Evolutionary conservation across 1,140 invertebrate genomes (phyloP), one percentile per base, ranked within the genome.

Genomic region (Conopomorpha cramerella): DNA sequence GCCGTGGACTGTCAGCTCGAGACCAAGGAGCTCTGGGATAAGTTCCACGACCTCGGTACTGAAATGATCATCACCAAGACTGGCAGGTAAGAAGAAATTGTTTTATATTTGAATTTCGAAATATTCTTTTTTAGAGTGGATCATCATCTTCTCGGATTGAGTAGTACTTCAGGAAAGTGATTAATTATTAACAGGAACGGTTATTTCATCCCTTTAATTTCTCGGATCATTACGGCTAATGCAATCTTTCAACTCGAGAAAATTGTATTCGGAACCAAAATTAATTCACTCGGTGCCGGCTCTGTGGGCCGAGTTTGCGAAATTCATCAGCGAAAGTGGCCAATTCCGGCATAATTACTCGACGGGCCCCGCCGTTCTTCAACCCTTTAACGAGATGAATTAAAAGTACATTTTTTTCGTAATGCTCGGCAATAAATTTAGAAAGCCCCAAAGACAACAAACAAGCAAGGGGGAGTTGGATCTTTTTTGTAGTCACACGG

Each of bases 1-100:
- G 82, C 86, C 34, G 89, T 94, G 28, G 88, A 91, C 45, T 95
- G 92, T 59, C 91, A 93, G 51, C 80, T 99, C 45, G 96, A 99
- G 77, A 95, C 93, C 38, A 95, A 96, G 79, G 92, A 96, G 43
- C 79, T 93, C 13, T 93, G 91, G 91, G 89, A 94, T 72, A 92
- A 95, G 77, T 98, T 98, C 80, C 91, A 96, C 74, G 89, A 93
- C 41, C 81, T 96, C 32, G 93, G 93, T 43, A 97, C 95, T 0
- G 95, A 98, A 72, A 97, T 98, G 95, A 98, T 98, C 76, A 97
- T 98, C 73, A 98, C 95, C 13, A 97, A 97, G 78, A 93, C 92
- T 39, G 95, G 95, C 67, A 89, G 95, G 94, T 97, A 79, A 83
- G 86, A n/a, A n/a, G n/a, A n/a, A n/a, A n/a, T n/a, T n/a, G n/a